Percentiles rank a stretch among this genome's conserved stretches.
Evolutionary conservation across 2,113 vertebrate genomes (phyloP).

Genomic region (Aspidoscelis tigris): DNA sequence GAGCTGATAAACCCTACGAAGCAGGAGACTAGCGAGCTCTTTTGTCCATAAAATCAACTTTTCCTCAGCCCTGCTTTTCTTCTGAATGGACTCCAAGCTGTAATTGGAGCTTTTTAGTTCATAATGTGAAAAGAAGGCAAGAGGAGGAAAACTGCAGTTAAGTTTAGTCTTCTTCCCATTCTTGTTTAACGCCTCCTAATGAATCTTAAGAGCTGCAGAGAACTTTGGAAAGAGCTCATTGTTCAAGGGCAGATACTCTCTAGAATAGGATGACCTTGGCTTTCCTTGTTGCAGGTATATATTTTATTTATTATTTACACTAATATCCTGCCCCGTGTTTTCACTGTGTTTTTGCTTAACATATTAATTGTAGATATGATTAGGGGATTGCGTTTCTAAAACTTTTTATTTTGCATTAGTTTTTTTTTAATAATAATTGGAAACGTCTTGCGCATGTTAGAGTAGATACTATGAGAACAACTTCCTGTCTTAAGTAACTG

Average conservation of each 20-base stretch:
- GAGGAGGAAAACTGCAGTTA: slow-evolving; percentile 62
- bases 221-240: accelerated
- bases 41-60: background rate
- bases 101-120: slow-evolving; percentile 51
- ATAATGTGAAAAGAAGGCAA: slow-evolving; percentile 47
- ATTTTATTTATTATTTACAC: too few species aligned
- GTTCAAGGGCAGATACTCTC: background rate
- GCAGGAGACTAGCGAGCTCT: slow-evolving; percentile 11
- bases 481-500: background rate
- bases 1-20: slow-evolving; percentile 21
- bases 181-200: slow-evolving; percentile 6
- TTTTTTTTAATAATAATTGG: background rate
- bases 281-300: background rate
- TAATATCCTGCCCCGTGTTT: too few species aligned
- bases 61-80: background rate
- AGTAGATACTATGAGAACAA: background rate
- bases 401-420: background rate
- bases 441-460: background rate
- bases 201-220: slow-evolving; percentile 14
- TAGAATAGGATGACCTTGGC: background rate
- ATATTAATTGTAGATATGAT: background rate
- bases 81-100: slow-evolving; percentile 36
- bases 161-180: background rate
- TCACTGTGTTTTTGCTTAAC: background rate
- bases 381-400: background rate